Evolutionary conservation across 2,888 invertebrate genomes (phyloP), one percentile per base, ranked within the genome.

Genomic region (Scaptomyza polygonia): DNA sequence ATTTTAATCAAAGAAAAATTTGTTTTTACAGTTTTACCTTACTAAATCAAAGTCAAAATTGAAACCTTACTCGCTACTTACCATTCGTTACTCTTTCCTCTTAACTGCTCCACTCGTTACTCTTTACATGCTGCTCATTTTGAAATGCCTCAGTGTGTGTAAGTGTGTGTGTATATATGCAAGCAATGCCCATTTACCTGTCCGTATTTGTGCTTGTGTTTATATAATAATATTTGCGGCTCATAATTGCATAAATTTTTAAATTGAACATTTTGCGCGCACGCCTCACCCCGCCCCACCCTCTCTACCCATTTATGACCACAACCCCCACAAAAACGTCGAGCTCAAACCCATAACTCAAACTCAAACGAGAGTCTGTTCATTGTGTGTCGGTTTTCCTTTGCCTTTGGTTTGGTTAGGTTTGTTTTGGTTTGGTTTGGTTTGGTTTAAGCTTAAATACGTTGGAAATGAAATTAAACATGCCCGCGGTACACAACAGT

Each of bases 231-330:
- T 89, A 86, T 88, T 85, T 89, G 89, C 86, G 77, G 84, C 88
- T 83, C 89, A 85, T 90, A 90, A 90, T 90, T 90, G 88, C 91
- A 90, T 90, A 83, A 90, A 90, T 90, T 89, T 90, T 90, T 90
- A 87, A 90, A 84, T 54, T 67, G 82, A 84, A 77, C 79, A 75
- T 77, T 82, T 73, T 80, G 76, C 70, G 65, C 54, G 59, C 49
- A 62, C 62, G 39, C 58, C 59, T 45, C 54, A 36, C 30, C 27
- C 34, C 11, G 11, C 56, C 29, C 12, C 16, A 18, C 9, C 45
- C n/a, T 18, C 54, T 16, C 57, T 7, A 5, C 25, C 6, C 6
- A 16, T 16, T 40, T 18, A 18, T 75, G 71, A 70, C 71, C 72
- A 29, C 43, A 65, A 39, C 58, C 45, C 45, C 56, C 9, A 21